Evolutionary conservation across 2,797 vertebrate genomes (phyloP).

Genomic region (Cyprinodon diabolis): DNA sequence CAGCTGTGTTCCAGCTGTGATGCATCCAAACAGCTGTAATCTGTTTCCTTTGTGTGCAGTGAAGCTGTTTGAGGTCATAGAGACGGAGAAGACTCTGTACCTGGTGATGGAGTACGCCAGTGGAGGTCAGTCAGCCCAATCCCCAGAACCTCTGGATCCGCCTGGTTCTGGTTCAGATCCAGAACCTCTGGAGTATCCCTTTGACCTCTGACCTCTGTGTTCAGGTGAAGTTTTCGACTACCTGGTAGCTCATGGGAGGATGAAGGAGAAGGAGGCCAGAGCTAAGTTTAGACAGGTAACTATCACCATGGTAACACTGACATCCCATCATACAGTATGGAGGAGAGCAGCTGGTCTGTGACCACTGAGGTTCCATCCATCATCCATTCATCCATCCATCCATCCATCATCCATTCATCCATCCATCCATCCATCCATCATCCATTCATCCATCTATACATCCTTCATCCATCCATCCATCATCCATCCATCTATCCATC

Average conservation of each 20-base stretch:
- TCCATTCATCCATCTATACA: too few relatives aligned
- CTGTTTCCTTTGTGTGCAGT: slow-evolving; percentile 41
- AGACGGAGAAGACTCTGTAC: too few relatives aligned
- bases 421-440: too few relatives aligned
- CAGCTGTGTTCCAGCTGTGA: too few relatives aligned
- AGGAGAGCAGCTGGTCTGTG: background rate
- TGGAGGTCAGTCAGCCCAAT: slow-evolving; percentile 84
- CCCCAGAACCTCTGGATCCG: too few relatives aligned
- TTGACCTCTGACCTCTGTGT: background rate
- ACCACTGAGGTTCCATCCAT: too few relatives aligned
- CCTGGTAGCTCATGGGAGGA: slow-evolving; percentile 95
- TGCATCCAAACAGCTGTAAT: too few relatives aligned
- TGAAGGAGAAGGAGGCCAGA: slow-evolving; percentile 99
- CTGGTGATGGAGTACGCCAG: slow-evolving; percentile 96
- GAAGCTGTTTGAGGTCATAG: slow-evolving; percentile 94
- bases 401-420: too few relatives aligned
- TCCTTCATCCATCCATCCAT: too few relatives aligned
- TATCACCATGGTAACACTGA: slow-evolving; percentile 6
- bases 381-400: too few relatives aligned
- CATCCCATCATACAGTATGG: slow-evolving; percentile 22
- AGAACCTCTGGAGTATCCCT: background rate
- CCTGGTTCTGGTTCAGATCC: background rate
- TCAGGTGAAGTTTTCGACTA: slow-evolving; percentile 95
- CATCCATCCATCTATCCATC: too few relatives aligned
- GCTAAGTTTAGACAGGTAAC: slow-evolving; percentile 97